A percentile compares a stretch with the other conserved stretches of the same genome.
These are phyloP conservation scores for Nudaria mundana DNA, from an alignment of 2,888 invertebrate genomes.

Conservation along the genomic window DNA sequence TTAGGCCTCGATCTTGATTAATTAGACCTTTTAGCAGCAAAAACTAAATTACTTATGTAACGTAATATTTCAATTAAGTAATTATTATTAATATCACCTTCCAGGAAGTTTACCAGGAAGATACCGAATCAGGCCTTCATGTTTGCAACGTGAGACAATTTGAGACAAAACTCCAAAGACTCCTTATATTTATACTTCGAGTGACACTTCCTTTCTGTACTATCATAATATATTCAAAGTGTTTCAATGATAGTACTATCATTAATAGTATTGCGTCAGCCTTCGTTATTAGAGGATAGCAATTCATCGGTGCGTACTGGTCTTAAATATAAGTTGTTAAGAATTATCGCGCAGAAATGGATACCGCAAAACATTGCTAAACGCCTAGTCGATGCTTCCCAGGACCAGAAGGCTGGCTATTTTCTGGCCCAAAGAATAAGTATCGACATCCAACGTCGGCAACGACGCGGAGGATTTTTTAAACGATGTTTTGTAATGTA, in stretches of 20 bases:
- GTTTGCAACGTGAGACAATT: constrained; percentile 34
- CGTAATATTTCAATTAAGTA: background rate
- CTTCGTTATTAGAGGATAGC: background rate
- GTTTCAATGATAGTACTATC: no score
- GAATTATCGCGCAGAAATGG: constrained; percentile 17
- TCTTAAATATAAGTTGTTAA: constrained; percentile 1
- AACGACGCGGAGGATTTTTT: no score
- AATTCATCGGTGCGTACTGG: constrained; percentile 32
- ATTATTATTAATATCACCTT: constrained; percentile 11
- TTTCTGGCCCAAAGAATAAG: no score
- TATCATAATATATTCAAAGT: no score
- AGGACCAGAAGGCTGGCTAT: no score
- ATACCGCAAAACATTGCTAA: constrained; percentile 9
- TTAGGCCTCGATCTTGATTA: no score
- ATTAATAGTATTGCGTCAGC: constrained; percentile 13
- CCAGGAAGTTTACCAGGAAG: constrained; percentile 29
- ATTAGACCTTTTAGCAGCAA: no score
- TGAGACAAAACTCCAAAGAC: constrained; percentile 33
- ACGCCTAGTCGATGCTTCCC: no score
- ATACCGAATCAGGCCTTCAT: constrained; percentile 48
- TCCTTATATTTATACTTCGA: constrained; percentile 46
- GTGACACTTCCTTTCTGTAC: constrained; percentile 22
- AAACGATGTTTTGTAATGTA: no score
- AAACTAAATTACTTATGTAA: no score
- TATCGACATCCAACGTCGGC: no score